Evolutionary conservation across 2,113 vertebrate genomes (phyloP).

Genomic region (Neoarius graeffei): DNA sequence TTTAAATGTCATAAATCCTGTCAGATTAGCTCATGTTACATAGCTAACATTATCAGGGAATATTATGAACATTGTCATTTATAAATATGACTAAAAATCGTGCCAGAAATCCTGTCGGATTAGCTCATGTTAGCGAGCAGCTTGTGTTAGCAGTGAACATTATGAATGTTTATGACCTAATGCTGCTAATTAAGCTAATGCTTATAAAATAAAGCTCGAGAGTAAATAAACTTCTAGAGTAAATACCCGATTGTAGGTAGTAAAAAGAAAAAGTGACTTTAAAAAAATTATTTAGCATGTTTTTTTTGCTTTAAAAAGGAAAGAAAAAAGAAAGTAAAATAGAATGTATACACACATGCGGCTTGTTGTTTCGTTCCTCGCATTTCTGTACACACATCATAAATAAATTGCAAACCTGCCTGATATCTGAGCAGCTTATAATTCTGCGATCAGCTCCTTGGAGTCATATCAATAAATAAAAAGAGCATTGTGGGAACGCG

Average conservation of each 20-base stretch:
- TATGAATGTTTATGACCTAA: not conserved
- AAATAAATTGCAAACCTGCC: not conserved
- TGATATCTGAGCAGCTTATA: not conserved
- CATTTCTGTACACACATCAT: not conserved
- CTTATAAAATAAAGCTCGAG: too few relatives aligned
- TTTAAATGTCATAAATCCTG: too few relatives aligned
- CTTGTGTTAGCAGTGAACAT: not conserved
- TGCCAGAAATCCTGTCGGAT: not conserved
- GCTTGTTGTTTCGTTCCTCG: not conserved
- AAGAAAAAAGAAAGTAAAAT: not conserved
- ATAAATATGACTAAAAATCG: not conserved
- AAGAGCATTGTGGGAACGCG: not conserved
- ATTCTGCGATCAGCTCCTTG: not conserved
- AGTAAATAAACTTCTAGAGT: too few relatives aligned
- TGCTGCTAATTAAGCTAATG: not conserved
- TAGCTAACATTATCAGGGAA: too few relatives aligned
- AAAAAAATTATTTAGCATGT: too few relatives aligned
- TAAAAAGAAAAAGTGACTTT: too few relatives aligned
- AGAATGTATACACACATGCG: not conserved
- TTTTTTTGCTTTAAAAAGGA: too few relatives aligned
- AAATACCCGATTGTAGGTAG: too few relatives aligned
- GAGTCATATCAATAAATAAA: not conserved
- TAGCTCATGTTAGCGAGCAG: not conserved
- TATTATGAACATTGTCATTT: too few relatives aligned
- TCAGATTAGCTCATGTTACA: too few relatives aligned